Conservation (phyloP, 2,888 invertebrate genomes). For the Zelleria hepariella region DNA sequence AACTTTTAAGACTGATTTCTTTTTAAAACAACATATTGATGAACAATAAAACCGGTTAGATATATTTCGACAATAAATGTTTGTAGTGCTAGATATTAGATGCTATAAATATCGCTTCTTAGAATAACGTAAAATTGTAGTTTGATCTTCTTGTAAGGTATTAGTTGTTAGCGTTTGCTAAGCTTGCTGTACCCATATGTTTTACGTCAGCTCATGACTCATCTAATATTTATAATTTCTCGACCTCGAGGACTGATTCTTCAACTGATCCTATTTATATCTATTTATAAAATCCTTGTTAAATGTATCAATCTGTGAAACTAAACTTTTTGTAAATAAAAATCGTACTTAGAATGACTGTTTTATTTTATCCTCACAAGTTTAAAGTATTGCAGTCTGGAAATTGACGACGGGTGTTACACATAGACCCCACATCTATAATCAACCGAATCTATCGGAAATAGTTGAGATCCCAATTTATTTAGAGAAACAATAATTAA, state of each 20-base stretch:
- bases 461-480: not conserved
- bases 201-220: not conserved
- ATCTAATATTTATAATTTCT: not conserved
- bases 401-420: not conserved
- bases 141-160: not conserved
- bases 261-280: not conserved
- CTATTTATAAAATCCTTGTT: conserved; percentile 8
- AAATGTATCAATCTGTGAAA: not conserved
- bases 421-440: not conserved
- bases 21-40: not conserved
- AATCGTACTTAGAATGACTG: conserved; percentile 42
- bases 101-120: conserved; percentile 23
- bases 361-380: conserved; percentile 18
- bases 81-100: conserved; percentile 14
- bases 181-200: conserved; percentile 3
- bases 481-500: not conserved
- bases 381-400: not conserved
- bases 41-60: not conserved
- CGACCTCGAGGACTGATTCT: not conserved
- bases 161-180: not conserved
- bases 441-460: not conserved
- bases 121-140: conserved; percentile 1
- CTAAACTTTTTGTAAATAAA: conserved; percentile 38
- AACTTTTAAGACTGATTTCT: conserved; percentile 11
- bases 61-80: conserved; percentile 30